Base-by-base conservation (phyloP, 1,140 invertebrate genomes). In the Pogonomyrmex barbatus region DNA sequence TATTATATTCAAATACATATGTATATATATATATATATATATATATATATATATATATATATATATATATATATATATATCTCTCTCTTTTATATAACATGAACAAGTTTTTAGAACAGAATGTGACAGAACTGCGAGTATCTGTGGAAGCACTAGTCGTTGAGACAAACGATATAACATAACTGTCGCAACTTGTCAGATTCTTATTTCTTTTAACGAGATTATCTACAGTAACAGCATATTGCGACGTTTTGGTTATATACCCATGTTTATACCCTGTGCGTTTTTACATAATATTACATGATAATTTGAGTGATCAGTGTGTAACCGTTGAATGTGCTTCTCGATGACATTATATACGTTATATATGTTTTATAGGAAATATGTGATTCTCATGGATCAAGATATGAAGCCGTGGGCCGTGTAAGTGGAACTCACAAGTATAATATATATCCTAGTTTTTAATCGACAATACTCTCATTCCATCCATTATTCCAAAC, bases 381-480 rank as follows among this genome's bases (percentile, higher is more conserved):
- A 42, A 24, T 39, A 52, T 65, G 39, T 81, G 63, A 81, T 68
- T 68, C 42, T 68, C 42, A 81, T 24, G 24, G 54, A 45, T 81
- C 47, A 54, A 68, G 63, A 79, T 67, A 47, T 33, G 42, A 36
- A 24, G 24, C 24, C 2, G 10, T 45, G 47, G 62, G 63, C 24
- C 24, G 14, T 14, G 2, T 56, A 58, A 36, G 36, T 5, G 52
- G 24, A 71, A 76, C 39, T 39, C 39, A 75, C 60, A 33, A 54
- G 17, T 62, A 47, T 47, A 78, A 65, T 47, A 42, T 83, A 82
- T 91, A 85, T 89, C 76, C 90, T 91, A 91, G 78, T 91, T 90
- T 91, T 91, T 90, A 89, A 88, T 91, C 56, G 90, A 91, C 90
- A 91, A 91, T 91, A 91, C 90, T 91, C 88, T 81, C 79, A 91